A percentile compares a stretch with the other conserved stretches of the same genome.
Evolutionary conservation across 2,888 invertebrate species (phyloP).

Genomic region (Pandemis heparana): DNA sequence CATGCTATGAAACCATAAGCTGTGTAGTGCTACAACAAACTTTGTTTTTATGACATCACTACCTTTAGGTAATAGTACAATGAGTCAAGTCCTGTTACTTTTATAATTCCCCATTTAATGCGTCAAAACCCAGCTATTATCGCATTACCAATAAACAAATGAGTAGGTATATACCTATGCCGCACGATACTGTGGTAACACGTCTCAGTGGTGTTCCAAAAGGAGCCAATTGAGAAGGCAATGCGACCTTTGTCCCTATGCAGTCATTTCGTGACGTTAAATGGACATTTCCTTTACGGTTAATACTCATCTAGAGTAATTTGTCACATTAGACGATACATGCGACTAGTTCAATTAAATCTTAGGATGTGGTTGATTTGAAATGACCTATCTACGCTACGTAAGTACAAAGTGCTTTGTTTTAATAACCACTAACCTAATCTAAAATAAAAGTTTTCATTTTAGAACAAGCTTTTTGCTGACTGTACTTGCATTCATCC

Average conservation of each 20-base stretch:
- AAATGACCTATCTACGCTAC: neutral
- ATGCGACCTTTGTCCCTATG: slow-evolving; percentile 63
- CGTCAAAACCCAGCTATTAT: neutral
- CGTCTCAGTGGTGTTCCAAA: neutral
- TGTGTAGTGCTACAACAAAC: too few species aligned
- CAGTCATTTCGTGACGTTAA: slow-evolving; percentile 58
- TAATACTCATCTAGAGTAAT: slow-evolving; percentile 42
- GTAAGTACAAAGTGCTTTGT: neutral
- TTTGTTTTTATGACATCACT: too few species aligned
- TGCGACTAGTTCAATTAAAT: slow-evolving; percentile 35
- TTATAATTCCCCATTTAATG: neutral
- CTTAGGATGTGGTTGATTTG: slow-evolving; percentile 24
- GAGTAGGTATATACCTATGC: neutral
- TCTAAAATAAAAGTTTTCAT: too few species aligned
- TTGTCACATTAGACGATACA: slow-evolving; percentile 37
- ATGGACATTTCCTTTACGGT: slow-evolving; percentile 65
- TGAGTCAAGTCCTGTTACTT: neutral
- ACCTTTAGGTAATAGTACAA: too few species aligned
- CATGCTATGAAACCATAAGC: too few species aligned
- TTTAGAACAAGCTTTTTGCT: too few species aligned
- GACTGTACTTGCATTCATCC: too few species aligned
- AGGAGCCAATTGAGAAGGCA: slow-evolving; percentile 30
- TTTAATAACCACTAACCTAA: neutral
- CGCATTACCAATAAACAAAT: neutral
- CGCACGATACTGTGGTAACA: neutral